phyloP scores from a whole-genome alignment of 1,140 invertebrate genomes.

The Hyphantria cunea region DNA sequence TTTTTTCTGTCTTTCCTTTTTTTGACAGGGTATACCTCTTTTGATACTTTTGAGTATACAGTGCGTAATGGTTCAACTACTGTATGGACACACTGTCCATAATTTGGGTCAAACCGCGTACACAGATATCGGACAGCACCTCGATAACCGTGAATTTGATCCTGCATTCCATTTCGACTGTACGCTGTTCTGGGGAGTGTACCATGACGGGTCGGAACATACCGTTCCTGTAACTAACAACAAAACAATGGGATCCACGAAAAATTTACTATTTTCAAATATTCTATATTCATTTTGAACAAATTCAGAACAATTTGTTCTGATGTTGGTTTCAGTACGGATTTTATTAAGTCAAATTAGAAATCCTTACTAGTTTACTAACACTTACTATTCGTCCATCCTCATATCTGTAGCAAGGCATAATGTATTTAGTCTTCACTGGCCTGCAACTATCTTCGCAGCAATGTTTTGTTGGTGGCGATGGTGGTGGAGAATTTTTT shows the following conservation, averaged over 20 bases:
- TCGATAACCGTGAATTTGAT: slow-evolving; percentile 70
- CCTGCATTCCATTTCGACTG: slow-evolving; percentile 68
- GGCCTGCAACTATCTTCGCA: slow-evolving; percentile 43
- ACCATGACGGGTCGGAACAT: slow-evolving; percentile 65
- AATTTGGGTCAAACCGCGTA: slow-evolving; percentile 33
- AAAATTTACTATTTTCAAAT: slow-evolving; percentile 13
- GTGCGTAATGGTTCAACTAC: slow-evolving; percentile 56
- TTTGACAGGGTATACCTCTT: slow-evolving; percentile 58
- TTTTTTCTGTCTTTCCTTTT: slow-evolving; percentile 54
- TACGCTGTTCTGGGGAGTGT: slow-evolving; percentile 64
- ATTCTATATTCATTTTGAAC: no score
- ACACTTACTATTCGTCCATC: slow-evolving; percentile 73
- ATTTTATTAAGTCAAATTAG: no score
- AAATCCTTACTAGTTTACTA: neutral
- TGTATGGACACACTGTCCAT: slow-evolving; percentile 47
- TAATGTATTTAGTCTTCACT: slow-evolving; percentile 71
- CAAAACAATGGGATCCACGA: slow-evolving; percentile 33
- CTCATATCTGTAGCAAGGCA: slow-evolving; percentile 73
- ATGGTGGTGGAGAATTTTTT: slow-evolving; percentile 29
- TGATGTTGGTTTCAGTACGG: no score
- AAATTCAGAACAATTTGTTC: no score
- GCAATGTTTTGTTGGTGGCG: slow-evolving; percentile 30
- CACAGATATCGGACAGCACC: slow-evolving; percentile 62
- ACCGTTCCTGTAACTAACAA: slow-evolving; percentile 77
- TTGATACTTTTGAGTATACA: slow-evolving; percentile 55